Evolutionary conservation across 2,888 invertebrate species (phyloP).

Genomic region (Drosophila algonquin): DNA sequence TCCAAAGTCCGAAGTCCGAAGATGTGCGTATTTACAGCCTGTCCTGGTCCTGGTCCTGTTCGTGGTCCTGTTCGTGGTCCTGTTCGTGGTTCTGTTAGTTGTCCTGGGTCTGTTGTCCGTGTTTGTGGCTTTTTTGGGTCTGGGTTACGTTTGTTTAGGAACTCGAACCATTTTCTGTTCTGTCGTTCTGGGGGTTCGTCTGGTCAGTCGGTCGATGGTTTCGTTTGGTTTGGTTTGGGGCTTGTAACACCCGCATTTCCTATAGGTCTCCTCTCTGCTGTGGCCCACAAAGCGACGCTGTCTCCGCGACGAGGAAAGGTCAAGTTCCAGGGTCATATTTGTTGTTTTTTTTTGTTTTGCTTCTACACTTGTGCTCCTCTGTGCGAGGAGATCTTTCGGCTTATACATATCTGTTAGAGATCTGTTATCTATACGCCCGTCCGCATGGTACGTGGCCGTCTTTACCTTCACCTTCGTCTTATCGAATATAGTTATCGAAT

Average conservation of each 20-base stretch:
- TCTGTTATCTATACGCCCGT: constrained; percentile 3
- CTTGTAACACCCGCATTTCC: not conserved
- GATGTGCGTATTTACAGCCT: constrained; percentile 75
- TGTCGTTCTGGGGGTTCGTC: constrained; percentile 32
- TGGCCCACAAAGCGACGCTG: constrained; percentile 8
- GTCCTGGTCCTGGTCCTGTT: constrained; percentile 44
- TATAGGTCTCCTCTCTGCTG: constrained; percentile 4
- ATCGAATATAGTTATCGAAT: constrained; percentile 8
- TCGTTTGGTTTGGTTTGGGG: constrained; percentile 3
- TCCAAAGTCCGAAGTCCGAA: constrained; percentile 37
- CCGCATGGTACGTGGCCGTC: not conserved
- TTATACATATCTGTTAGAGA: not conserved
- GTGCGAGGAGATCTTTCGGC: not conserved
- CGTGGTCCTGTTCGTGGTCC: constrained; percentile 27
- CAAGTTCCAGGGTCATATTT: not conserved
- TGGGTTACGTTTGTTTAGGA: constrained; percentile 70
- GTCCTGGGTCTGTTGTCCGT: constrained; percentile 3
- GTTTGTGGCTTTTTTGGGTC: constrained; percentile 30
- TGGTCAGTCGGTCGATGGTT: constrained; percentile 55
- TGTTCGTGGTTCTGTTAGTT: not conserved
- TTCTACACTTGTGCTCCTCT: not conserved
- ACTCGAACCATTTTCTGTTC: constrained; percentile 77
- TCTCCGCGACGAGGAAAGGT: not conserved
- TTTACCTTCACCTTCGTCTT: not conserved
- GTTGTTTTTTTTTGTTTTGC: not conserved